Conservation (phyloP, 2,113 vertebrate species). For the Nothocercus julius region DNA sequence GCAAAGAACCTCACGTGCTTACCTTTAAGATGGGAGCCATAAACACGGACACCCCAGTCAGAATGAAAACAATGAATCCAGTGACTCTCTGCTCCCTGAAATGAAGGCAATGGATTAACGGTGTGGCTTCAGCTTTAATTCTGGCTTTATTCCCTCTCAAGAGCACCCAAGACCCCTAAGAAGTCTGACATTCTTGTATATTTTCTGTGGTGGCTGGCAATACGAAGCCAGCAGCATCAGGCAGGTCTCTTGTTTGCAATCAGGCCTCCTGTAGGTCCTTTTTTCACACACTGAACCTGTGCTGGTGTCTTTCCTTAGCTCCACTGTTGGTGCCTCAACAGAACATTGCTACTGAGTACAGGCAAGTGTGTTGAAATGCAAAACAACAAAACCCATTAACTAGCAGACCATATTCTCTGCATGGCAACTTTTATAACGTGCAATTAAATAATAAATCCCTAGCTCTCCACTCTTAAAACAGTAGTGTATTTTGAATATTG, state of each 20-base stretch:
- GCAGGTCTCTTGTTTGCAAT: not conserved
- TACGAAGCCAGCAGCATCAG: not conserved
- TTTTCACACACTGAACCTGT: not conserved
- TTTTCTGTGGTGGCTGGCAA: not conserved
- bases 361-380: not conserved
- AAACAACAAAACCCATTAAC: not conserved
- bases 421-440: not conserved
- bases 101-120: constrained; percentile 62
- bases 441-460: not conserved
- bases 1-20: constrained; percentile 5
- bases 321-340: not conserved
- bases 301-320: not conserved
- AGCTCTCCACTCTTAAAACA: not conserved
- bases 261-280: not conserved
- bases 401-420: not conserved
- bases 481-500: not conserved
- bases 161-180: not conserved
- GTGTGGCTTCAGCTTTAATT: not conserved
- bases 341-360: not conserved
- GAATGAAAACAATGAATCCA: constrained; percentile 90
- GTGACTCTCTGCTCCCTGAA: constrained; percentile 96
- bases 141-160: not conserved
- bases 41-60: constrained; percentile 97
- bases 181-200: not conserved
- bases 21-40: constrained; percentile 99